These are phyloP conservation scores for Agrypnus murinus DNA, from an alignment of 2,888 invertebrate species.

Conservation along the genomic window DNA sequence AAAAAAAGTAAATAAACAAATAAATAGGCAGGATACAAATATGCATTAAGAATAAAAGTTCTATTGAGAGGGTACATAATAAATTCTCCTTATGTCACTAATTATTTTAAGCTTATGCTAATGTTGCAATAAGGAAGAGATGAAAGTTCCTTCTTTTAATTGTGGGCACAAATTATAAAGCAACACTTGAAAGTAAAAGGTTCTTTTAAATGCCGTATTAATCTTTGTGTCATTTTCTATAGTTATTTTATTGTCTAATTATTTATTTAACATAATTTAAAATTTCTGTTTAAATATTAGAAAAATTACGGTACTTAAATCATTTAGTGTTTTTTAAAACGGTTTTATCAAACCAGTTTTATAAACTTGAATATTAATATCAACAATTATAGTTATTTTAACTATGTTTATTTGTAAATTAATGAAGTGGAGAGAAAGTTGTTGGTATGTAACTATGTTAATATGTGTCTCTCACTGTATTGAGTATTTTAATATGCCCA, in stretches of 20 bases:
- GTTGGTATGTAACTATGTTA: neutral
- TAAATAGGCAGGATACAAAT: too few relatives aligned
- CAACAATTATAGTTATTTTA: neutral
- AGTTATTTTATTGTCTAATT: too few relatives aligned
- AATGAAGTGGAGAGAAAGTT: slow-evolving; percentile 17
- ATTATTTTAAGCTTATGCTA: slow-evolving; percentile 24
- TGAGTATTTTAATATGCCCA: too few relatives aligned
- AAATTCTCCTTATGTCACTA: slow-evolving; percentile 16
- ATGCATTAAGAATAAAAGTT: too few relatives aligned
- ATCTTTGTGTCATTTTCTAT: too few relatives aligned
- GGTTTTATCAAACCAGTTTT: neutral
- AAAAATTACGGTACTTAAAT: too few relatives aligned
- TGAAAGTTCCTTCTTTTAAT: neutral
- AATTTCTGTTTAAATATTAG: too few relatives aligned
- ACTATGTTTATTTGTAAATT: neutral
- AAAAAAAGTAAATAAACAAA: too few relatives aligned
- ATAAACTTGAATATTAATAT: slow-evolving; percentile 3
- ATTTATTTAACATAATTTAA: too few relatives aligned
- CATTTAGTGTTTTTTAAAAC: neutral
- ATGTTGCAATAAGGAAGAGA: slow-evolving; percentile 19
- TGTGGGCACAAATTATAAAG: too few relatives aligned
- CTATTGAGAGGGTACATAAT: neutral
- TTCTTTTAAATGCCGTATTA: neutral
- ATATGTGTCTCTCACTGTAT: too few relatives aligned
- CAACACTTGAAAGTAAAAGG: slow-evolving; percentile 1